A percentile compares a stretch with the other conserved stretches of the same genome.
Conservation (phyloP, 2,113 vertebrate species). For the Rhombomys opimus region DNA sequence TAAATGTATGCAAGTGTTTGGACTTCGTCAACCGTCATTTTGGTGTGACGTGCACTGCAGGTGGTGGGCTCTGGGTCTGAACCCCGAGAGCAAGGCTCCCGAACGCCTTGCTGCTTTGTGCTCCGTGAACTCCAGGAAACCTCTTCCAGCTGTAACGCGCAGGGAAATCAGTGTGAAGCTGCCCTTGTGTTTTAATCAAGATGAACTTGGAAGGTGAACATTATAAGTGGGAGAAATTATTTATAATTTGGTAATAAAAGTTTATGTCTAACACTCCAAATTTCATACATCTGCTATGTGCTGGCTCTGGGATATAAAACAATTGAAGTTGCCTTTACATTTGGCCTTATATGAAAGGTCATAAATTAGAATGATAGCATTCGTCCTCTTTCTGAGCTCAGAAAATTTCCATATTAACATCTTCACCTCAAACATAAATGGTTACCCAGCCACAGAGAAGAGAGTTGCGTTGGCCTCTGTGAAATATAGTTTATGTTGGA, state of each 20-base stretch:
- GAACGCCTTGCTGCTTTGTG: slow-evolving; percentile 41
- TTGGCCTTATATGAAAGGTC: slow-evolving; percentile 88
- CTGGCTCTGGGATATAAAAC: slow-evolving; percentile 89
- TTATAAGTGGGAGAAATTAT: slow-evolving; percentile 91
- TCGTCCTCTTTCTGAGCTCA: slow-evolving; percentile 84
- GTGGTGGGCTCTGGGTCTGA: slow-evolving; percentile 38
- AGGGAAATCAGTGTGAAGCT: slow-evolving; percentile 79
- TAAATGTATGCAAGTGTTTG: slow-evolving; percentile 58
- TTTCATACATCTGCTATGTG: slow-evolving; percentile 88
- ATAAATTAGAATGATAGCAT: slow-evolving; percentile 89
- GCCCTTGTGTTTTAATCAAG: slow-evolving; percentile 90
- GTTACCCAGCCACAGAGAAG: slow-evolving; percentile 87
- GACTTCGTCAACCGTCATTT: background rate
- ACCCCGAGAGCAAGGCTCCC: background rate
- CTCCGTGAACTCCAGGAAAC: slow-evolving; percentile 66
- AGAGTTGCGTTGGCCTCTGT: slow-evolving; percentile 85
- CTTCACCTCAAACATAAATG: slow-evolving; percentile 90
- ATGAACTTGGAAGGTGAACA: slow-evolving; percentile 92
- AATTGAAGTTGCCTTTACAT: slow-evolving; percentile 89
- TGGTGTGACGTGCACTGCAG: background rate
- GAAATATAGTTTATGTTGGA: slow-evolving; percentile 82
- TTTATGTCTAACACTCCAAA: slow-evolving; percentile 90
- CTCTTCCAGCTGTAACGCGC: slow-evolving; percentile 79
- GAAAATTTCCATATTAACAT: slow-evolving; percentile 90
- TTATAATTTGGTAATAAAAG: slow-evolving; percentile 93